Percentiles rank a stretch among this genome's conserved stretches.
Conservation (phyloP, 2,797 vertebrate species). For the Alcedo atthis region DNA sequence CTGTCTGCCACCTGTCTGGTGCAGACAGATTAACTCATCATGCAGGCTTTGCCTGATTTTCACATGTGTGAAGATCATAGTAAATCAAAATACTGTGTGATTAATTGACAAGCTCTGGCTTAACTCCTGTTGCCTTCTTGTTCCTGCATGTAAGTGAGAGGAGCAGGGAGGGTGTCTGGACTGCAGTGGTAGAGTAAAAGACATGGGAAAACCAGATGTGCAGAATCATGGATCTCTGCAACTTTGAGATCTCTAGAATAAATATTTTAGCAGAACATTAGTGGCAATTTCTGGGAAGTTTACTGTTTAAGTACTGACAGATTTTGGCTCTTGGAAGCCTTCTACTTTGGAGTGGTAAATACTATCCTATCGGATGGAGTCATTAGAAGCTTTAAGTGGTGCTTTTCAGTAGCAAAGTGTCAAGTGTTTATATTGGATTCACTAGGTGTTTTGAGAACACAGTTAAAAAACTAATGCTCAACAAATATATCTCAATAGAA, state of each 20-base stretch:
- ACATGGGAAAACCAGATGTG: background rate
- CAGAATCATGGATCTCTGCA: background rate
- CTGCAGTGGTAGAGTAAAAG: background rate
- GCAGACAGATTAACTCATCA: background rate
- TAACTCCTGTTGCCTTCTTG: background rate
- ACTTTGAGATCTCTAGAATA: background rate
- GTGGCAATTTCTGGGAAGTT: background rate
- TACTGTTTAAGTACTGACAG: background rate
- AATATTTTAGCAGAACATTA: background rate
- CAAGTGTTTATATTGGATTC: background rate
- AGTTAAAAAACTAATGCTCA: background rate
- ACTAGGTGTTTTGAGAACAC: background rate
- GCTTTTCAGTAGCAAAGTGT: background rate
- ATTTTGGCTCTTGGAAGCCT: background rate
- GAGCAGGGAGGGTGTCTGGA: background rate
- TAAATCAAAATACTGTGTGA: background rate
- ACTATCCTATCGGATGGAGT: background rate
- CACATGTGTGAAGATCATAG: background rate
- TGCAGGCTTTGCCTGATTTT: background rate
- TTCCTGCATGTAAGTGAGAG: background rate
- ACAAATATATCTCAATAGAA: background rate
- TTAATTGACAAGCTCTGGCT: background rate
- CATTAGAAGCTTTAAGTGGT: background rate
- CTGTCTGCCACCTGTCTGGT: background rate
- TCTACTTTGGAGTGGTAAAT: background rate